Conservation (phyloP, 1,140 invertebrate genomes). For the Calliphora vicina region DNA sequence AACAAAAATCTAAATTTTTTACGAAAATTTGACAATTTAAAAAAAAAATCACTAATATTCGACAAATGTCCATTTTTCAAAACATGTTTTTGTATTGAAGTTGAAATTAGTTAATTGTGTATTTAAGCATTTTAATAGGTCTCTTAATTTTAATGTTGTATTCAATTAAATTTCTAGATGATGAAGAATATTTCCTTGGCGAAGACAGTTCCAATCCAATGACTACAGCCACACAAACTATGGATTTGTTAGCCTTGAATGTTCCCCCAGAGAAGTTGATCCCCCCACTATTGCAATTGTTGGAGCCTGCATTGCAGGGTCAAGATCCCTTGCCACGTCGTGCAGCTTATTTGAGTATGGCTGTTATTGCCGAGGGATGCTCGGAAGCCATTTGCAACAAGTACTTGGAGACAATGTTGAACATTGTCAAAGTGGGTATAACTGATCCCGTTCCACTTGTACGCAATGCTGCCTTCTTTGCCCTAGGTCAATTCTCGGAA, state of each 20-base stretch:
- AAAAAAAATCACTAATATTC: no score
- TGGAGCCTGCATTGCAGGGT: constrained; percentile 71
- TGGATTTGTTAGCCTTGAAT: constrained; percentile 80
- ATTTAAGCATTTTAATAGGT: no score
- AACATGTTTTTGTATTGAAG: no score
- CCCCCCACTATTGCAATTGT: constrained; percentile 70
- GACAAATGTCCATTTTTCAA: no score
- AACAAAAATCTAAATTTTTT: no score
- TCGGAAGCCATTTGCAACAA: constrained; percentile 77
- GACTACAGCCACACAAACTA: constrained; percentile 75
- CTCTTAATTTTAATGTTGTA: no score
- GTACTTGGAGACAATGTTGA: constrained; percentile 75
- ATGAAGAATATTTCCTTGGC: constrained; percentile 70
- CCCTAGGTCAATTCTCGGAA: constrained; percentile 84
- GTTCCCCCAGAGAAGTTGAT: constrained; percentile 81
- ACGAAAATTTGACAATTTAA: no score
- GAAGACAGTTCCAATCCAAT: constrained; percentile 71
- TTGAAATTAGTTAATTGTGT: no score
- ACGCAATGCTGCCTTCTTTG: constrained; percentile 79
- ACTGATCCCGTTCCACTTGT: constrained; percentile 69
- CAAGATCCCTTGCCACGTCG: constrained; percentile 70
- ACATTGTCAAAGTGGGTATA: constrained; percentile 76
- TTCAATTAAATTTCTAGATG: constrained; percentile 46
- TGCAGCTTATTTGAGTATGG: constrained; percentile 77
- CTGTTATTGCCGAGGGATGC: constrained; percentile 82